Conservation (phyloP, 2,113 vertebrate species). For the Corythoichthys haematopterus region DNA sequence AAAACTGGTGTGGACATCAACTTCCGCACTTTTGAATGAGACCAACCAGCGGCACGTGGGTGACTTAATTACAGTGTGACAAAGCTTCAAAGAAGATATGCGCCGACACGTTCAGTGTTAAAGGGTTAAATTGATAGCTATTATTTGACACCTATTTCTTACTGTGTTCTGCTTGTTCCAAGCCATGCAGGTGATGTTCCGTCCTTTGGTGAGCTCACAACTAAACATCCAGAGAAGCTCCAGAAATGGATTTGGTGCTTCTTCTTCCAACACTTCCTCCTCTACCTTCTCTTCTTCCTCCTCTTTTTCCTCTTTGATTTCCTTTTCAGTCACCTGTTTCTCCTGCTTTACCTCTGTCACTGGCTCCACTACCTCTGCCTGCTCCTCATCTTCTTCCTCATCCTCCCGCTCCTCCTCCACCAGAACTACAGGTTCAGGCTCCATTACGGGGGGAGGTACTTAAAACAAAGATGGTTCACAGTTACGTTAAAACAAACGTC, state of each 20-base stretch:
- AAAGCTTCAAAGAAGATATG: no score
- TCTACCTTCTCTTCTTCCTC: background rate
- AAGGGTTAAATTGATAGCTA: no score
- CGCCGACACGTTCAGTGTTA: no score
- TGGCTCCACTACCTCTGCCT: background rate
- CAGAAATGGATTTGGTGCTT: conserved; percentile 59
- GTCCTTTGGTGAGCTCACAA: conserved; percentile 74
- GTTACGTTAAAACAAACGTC: background rate
- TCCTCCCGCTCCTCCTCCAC: background rate
- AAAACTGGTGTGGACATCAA: no score
- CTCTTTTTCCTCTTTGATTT: background rate
- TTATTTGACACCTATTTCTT: conserved; percentile 21
- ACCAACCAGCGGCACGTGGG: no score
- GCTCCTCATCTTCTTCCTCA: background rate
- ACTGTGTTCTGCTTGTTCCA: conserved; percentile 85
- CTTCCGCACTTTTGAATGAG: no score
- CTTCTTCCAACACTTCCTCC: conserved; percentile 5
- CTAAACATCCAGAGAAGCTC: conserved; percentile 78
- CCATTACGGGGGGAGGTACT: background rate
- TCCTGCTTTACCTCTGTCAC: background rate
- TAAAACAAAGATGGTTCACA: background rate
- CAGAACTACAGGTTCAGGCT: background rate
- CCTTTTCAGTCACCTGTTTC: background rate
- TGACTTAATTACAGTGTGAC: no score
- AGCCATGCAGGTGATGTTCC: conserved; percentile 77